Conservation (phyloP, 2,797 vertebrate genomes). For the Sebastes itinus region DNA sequence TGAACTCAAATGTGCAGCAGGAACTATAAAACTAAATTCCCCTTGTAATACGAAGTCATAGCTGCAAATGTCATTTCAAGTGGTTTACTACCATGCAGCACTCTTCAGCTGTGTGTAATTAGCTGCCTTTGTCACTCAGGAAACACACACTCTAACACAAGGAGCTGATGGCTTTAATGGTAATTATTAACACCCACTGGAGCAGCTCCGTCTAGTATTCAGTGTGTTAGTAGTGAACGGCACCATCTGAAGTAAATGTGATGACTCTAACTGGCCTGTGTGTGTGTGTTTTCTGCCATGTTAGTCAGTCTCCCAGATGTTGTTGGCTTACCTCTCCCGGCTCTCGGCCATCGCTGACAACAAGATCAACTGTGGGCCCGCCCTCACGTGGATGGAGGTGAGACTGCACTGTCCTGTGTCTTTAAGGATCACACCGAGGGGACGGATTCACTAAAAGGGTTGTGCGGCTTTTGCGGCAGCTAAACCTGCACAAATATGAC, state of each 20-base stretch:
- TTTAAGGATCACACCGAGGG: not conserved
- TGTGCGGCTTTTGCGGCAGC: not conserved
- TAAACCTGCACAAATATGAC: too few species aligned
- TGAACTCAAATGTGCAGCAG: not conserved
- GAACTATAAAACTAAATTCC: constrained; percentile 7
- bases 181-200: not conserved
- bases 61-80: not conserved
- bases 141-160: not conserved
- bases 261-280: not conserved
- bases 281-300: constrained; percentile 24
- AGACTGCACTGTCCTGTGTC: not conserved
- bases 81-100: not conserved
- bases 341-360: constrained; percentile 97
- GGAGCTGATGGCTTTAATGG: not conserved
- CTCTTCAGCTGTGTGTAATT: not conserved
- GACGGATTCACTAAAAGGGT: not conserved
- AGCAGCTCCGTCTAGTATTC: not conserved
- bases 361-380: constrained; percentile 99
- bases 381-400: constrained; percentile 99
- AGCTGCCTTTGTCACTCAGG: not conserved
- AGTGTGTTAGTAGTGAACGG: not conserved
- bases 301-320: constrained; percentile 96
- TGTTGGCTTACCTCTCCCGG: constrained; percentile 95
- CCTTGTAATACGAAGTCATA: not conserved
- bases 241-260: not conserved